Percentiles rank a stretch among this genome's conserved stretches.
Evolutionary conservation across 2,113 vertebrate species (phyloP).

Genomic region (Pseudorhombus dupliciocellatus): DNA sequence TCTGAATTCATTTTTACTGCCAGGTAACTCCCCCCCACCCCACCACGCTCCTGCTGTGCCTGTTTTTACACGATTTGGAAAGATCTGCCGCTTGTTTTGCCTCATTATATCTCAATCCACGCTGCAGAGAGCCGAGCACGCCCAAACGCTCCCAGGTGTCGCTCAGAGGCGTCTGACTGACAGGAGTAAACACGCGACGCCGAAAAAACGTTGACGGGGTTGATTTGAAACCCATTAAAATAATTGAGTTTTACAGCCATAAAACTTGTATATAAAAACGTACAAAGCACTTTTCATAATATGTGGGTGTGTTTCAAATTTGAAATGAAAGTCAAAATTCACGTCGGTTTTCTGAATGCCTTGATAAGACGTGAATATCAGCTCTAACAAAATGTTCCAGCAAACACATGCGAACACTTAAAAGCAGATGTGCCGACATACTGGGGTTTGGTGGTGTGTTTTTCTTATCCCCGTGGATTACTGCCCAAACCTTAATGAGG

Average conservation of each 20-base stretch:
- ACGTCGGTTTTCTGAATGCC: background rate
- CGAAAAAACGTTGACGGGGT: conserved; percentile 6
- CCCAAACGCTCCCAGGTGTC: conserved; percentile 46
- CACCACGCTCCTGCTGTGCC: too few relatives aligned
- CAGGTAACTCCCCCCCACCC: too few relatives aligned
- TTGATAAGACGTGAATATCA: conserved; percentile 3
- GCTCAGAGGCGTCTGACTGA: conserved; percentile 38
- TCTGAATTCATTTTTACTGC: background rate
- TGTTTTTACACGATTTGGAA: conserved; percentile 19
- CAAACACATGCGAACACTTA: conserved; percentile 33
- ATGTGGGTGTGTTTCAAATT: background rate
- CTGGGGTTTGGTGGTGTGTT: conserved; percentile 11
- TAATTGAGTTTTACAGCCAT: conserved; percentile 43
- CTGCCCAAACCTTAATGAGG: conserved; percentile 18
- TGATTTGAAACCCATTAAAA: conserved; percentile 34
- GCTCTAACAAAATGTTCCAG: conserved; percentile 16
- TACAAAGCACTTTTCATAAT: conserved; percentile 5
- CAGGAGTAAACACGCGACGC: conserved; percentile 28
- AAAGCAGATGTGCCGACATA: conserved; percentile 29
- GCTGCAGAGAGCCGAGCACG: conserved; percentile 8
- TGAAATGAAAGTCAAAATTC: background rate
- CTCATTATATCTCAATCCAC: conserved; percentile 28
- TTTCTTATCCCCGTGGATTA: conserved; percentile 8
- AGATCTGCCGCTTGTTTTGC: conserved; percentile 30
- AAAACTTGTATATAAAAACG: background rate